Conservation (phyloP, 2,797 vertebrate species). For the Tapera naevia region DNA sequence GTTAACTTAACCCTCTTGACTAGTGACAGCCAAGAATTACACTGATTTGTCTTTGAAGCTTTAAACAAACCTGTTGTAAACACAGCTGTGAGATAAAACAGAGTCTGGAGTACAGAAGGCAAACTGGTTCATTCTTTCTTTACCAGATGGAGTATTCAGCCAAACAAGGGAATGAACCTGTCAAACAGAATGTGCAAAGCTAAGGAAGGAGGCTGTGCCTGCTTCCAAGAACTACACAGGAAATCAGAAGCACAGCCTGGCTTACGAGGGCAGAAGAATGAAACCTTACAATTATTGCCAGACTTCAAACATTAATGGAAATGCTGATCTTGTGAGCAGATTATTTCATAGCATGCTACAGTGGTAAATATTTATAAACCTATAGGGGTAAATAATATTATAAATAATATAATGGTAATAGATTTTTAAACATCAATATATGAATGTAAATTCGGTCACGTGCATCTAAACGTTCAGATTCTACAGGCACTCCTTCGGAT, state of each 20-base stretch:
- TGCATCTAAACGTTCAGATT: neutral
- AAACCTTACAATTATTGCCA: neutral
- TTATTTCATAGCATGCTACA: neutral
- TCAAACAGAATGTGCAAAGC: neutral
- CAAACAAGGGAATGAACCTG: conserved; percentile 1
- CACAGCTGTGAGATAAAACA: conserved; percentile 40
- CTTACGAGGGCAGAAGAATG: neutral
- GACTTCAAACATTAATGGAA: neutral
- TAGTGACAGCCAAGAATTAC: neutral
- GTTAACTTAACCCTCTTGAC: conserved; percentile 22
- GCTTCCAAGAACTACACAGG: neutral
- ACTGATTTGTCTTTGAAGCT: neutral
- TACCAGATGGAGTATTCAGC: neutral
- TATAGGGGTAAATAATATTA: too few species aligned
- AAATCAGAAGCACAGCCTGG: neutral
- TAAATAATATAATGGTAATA: too few species aligned
- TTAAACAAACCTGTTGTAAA: conserved; percentile 45
- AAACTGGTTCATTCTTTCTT: neutral
- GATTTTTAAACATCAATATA: neutral
- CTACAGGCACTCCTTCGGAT: neutral
- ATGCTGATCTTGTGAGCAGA: neutral
- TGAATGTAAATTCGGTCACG: neutral
- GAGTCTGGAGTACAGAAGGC: conserved; percentile 15
- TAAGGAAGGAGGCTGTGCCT: neutral
- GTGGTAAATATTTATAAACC: neutral